phyloP scores from a whole-genome alignment of 2,113 vertebrate species.

The Anarrhichthys ocellatus region DNA sequence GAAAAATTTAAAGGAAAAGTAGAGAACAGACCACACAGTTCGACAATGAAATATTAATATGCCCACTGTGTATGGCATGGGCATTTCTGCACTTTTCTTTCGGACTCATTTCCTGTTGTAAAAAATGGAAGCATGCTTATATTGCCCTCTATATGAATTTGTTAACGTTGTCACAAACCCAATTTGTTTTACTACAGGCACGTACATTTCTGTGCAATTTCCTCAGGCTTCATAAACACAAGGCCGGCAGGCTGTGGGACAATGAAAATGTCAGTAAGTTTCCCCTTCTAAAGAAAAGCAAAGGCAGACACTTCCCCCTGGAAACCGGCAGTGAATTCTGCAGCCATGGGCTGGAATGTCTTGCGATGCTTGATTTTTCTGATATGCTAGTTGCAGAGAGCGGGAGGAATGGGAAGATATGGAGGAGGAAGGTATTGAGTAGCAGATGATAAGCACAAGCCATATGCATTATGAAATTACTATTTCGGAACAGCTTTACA shows the following conservation, averaged over 20 bases:
- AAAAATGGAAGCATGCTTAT: constrained; percentile 12
- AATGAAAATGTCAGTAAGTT: constrained; percentile 55
- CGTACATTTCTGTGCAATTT: constrained; percentile 54
- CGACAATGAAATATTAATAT: constrained; percentile 69
- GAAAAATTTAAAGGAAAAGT: constrained; percentile 38
- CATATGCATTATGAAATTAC: neutral
- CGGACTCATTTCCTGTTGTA: constrained; percentile 49
- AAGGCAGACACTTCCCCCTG: constrained; percentile 38
- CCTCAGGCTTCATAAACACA: constrained; percentile 55
- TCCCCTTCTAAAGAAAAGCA: constrained; percentile 39
- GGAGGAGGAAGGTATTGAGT: constrained; percentile 3
- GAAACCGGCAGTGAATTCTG: constrained; percentile 23
- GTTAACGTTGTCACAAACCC: constrained; percentile 14
- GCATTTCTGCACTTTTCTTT: constrained; percentile 25
- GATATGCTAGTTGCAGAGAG: constrained; percentile 10
- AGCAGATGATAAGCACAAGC: constrained; percentile 6
- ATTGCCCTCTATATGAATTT: constrained; percentile 6
- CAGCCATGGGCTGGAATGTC: constrained; percentile 38
- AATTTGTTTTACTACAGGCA: constrained; percentile 23
- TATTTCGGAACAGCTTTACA: neutral
- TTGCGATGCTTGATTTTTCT: constrained; percentile 10
- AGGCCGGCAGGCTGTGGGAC: constrained; percentile 33
- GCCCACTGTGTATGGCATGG: constrained; percentile 31
- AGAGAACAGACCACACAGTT: constrained; percentile 25
- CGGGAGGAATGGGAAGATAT: constrained; percentile 31